A percentile compares a stretch with the other conserved stretches of the same genome.
These are phyloP conservation scores for Onychostruthus taczanowskii DNA, from an alignment of 2,113 vertebrate species.

Conservation along the genomic window DNA sequence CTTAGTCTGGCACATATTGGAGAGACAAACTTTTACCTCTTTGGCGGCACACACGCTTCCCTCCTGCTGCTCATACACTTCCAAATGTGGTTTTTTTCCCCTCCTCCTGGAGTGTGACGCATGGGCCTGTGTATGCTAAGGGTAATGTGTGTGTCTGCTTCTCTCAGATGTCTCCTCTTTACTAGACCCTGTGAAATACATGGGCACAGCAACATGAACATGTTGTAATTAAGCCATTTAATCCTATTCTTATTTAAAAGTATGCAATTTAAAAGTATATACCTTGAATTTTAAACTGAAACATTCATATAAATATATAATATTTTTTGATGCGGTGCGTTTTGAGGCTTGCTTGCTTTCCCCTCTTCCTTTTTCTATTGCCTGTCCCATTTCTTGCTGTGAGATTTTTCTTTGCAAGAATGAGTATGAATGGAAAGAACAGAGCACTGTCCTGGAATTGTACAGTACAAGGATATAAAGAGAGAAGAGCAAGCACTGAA, in stretches of 20 bases:
- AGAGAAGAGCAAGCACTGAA: neutral
- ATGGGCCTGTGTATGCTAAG: neutral
- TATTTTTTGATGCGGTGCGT: no score
- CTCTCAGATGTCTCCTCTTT: neutral
- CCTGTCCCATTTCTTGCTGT: neutral
- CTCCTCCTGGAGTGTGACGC: neutral
- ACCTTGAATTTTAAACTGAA: neutral
- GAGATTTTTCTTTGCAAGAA: neutral
- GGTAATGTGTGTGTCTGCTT: neutral
- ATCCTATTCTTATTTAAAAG: neutral
- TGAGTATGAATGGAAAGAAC: neutral
- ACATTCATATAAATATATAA: neutral
- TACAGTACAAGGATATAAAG: neutral
- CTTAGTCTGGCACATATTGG: neutral
- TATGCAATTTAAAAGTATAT: neutral
- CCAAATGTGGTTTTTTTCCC: neutral
- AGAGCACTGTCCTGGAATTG: neutral
- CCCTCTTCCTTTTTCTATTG: neutral
- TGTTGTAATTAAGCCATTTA: neutral
- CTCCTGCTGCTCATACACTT: neutral
- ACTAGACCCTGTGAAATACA: neutral
- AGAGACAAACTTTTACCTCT: neutral
- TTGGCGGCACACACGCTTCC: neutral
- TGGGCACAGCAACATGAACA: neutral
- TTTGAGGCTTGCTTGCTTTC: neutral